These are phyloP conservation scores for Trichosurus vulpecula DNA, from an alignment of 2,797 vertebrate genomes.

Conservation along the genomic window DNA sequence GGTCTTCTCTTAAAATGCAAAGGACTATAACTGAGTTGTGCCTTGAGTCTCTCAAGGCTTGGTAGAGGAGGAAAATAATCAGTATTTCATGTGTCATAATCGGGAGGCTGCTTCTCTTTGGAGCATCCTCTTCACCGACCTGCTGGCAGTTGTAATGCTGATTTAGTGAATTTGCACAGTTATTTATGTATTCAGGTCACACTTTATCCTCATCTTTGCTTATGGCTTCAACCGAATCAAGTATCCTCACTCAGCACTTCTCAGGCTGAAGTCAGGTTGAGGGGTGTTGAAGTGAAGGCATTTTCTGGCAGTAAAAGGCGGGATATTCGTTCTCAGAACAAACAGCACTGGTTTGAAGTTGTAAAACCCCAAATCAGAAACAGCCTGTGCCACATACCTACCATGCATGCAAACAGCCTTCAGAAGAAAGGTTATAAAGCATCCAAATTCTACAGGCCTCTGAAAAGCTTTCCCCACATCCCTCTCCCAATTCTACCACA, in stretches of 20 bases:
- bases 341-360: slow-evolving; percentile 9
- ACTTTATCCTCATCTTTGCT: slow-evolving; percentile 67
- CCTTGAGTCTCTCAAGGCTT: slow-evolving; percentile 5
- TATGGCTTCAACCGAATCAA: slow-evolving; percentile 59
- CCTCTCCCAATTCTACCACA: neutral
- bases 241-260: slow-evolving; percentile 48
- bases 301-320: slow-evolving; percentile 23
- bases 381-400: neutral
- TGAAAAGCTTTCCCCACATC: slow-evolving; percentile 3
- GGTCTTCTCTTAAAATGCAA: neutral
- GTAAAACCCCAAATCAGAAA: neutral
- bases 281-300: slow-evolving; percentile 40
- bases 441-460: neutral
- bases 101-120: slow-evolving; percentile 39
- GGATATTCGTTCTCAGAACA: slow-evolving; percentile 5
- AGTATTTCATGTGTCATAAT: slow-evolving; percentile 27
- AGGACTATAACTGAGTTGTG: neutral
- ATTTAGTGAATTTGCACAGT: slow-evolving; percentile 49
- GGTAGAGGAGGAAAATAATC: slow-evolving; percentile 58
- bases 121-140: slow-evolving; percentile 49
- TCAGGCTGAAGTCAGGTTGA: slow-evolving; percentile 61
- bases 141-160: slow-evolving; percentile 24
- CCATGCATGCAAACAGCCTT: neutral
- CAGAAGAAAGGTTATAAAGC: neutral
- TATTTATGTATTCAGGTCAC: slow-evolving; percentile 67